These are phyloP conservation scores for Parnassius apollo DNA, from an alignment of 2,888 invertebrate genomes.

Conservation along the genomic window DNA sequence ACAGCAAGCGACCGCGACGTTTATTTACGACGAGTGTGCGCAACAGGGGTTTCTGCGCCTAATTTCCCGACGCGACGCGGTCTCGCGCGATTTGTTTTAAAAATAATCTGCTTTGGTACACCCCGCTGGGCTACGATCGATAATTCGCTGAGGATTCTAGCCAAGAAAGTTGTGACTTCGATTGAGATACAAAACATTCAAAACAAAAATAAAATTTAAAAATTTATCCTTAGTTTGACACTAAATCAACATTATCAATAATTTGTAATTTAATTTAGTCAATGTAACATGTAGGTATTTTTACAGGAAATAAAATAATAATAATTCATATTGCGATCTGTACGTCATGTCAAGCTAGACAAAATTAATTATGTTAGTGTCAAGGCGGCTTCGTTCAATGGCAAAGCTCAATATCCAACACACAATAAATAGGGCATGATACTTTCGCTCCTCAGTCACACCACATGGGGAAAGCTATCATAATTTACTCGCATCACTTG, in stretches of 20 bases:
- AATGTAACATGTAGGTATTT: too few relatives aligned
- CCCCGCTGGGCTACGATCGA: slow-evolving; percentile 75
- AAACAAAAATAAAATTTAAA: too few relatives aligned
- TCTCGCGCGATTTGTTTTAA: slow-evolving; percentile 77
- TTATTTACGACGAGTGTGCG: slow-evolving; percentile 78
- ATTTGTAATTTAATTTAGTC: too few relatives aligned
- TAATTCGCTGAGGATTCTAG: slow-evolving; percentile 66
- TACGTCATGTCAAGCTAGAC: slow-evolving; percentile 62
- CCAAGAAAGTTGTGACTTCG: slow-evolving; percentile 58
- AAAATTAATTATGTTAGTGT: slow-evolving; percentile 71
- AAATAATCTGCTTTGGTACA: slow-evolving; percentile 70
- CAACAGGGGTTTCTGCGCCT: slow-evolving; percentile 75
- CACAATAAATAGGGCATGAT: slow-evolving; percentile 55
- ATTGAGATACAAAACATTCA: slow-evolving; percentile 67
- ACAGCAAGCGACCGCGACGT: slow-evolving; percentile 55
- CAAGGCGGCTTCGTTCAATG: slow-evolving; percentile 50
- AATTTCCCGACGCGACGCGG: slow-evolving; percentile 76
- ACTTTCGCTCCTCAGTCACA: slow-evolving; percentile 56
- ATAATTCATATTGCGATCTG: slow-evolving; percentile 35
- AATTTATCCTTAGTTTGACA: too few relatives aligned
- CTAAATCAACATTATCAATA: too few relatives aligned
- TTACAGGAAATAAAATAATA: slow-evolving; percentile 27
- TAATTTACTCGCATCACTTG: slow-evolving; percentile 36
- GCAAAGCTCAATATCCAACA: slow-evolving; percentile 49
- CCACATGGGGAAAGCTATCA: slow-evolving; percentile 59